A percentile compares a stretch with the other conserved stretches of the same genome.
These are phyloP conservation scores for Eurytoma adleriae DNA, from an alignment of 2,888 invertebrate genomes.

Conservation along the genomic window DNA sequence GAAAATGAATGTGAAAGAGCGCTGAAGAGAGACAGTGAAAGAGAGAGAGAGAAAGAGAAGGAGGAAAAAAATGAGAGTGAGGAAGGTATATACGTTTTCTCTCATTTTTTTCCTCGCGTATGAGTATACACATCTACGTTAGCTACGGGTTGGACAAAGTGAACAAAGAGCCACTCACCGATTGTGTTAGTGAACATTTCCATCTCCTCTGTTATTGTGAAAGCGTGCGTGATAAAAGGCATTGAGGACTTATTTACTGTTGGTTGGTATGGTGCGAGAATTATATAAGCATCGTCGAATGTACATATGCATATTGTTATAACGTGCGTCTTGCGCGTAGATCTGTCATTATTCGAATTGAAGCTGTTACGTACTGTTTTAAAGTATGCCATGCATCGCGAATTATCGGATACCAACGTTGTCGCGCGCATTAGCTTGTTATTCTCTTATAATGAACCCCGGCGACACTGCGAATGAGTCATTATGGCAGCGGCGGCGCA, in stretches of 20 bases:
- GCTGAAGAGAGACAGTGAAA: too few species aligned
- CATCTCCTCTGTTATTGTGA: constrained; percentile 69
- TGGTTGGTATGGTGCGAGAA: constrained; percentile 37
- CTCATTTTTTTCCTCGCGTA: constrained; percentile 6
- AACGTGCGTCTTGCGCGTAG: background rate
- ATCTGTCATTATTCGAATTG: constrained; percentile 13
- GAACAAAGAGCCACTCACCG: constrained; percentile 67
- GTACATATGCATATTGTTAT: constrained; percentile 11
- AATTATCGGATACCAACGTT: constrained; percentile 27
- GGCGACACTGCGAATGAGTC: constrained; percentile 31
- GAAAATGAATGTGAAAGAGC: constrained; percentile 24
- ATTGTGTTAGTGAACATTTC: constrained; percentile 73
- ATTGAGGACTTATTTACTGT: constrained; percentile 56
- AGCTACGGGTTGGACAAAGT: constrained; percentile 17
- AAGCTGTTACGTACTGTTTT: constrained; percentile 23
- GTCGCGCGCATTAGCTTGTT: constrained; percentile 33
- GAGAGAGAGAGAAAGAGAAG: background rate
- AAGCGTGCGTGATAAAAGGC: constrained; percentile 65
- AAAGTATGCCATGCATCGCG: constrained; percentile 42
- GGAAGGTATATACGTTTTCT: background rate
- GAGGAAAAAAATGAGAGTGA: background rate
- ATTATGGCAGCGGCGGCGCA: constrained; percentile 20
- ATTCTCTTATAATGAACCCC: constrained; percentile 24
- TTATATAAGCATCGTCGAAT: constrained; percentile 43
- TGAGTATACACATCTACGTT: background rate